Evolutionary conservation across 92 coral and sea anemone genomes (phyloP).

Genomic region (Siderastrea radians): DNA sequence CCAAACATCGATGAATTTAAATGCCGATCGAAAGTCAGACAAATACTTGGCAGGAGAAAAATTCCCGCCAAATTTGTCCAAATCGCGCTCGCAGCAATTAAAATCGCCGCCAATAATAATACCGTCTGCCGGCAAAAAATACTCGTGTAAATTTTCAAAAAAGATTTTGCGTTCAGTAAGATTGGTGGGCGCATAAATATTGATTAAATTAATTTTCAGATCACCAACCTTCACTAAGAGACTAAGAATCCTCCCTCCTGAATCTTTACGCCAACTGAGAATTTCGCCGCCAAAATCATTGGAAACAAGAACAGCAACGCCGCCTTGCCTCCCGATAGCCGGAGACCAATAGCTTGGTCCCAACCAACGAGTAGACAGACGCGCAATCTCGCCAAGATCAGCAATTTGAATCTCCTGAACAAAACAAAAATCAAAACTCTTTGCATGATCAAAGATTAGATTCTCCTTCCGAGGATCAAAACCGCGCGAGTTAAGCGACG

Average conservation of each 20-base stretch:
- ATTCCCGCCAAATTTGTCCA: slow-evolving; percentile 14
- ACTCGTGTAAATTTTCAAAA: not conserved
- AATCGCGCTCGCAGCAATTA: not conserved
- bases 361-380: not conserved
- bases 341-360: slow-evolving; percentile 4
- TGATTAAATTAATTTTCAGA: not conserved
- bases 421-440: not conserved
- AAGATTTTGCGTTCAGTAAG: not conserved
- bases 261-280: not conserved
- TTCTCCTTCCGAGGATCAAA: not conserved
- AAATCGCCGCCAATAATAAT: not conserved
- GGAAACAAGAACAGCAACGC: not conserved
- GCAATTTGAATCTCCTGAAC: not conserved
- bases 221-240: not conserved
- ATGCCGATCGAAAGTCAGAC: not conserved
- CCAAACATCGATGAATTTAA: not conserved
- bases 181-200: not conserved
- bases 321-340: not conserved
- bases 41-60: not conserved
- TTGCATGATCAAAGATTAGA: not conserved
- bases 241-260: not conserved
- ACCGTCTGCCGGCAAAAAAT: not conserved
- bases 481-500: not conserved
- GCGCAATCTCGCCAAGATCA: accelerated
- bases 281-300: not conserved